phyloP scores from a whole-genome alignment of 53 echinoderm and acorn worm genomes.

The Paracentrotus lividus region DNA sequence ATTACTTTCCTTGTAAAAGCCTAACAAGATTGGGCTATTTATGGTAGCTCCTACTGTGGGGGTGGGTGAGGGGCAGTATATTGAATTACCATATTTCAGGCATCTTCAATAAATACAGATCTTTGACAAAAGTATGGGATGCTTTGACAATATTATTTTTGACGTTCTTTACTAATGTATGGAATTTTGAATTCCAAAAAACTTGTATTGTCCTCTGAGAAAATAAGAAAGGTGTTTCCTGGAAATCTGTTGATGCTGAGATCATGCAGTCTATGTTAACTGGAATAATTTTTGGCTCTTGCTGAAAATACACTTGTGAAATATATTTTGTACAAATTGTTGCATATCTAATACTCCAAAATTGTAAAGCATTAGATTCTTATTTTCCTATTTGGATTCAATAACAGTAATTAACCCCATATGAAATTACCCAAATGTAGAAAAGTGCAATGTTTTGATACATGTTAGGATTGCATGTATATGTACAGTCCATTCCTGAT shows the following conservation, averaged over 20 bases:
- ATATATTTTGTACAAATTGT: neutral
- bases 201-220: neutral
- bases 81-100: neutral
- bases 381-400: no score
- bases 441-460: neutral
- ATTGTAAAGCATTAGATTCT: neutral
- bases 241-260: neutral
- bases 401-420: neutral
- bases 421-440: neutral
- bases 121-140: neutral
- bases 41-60: no score
- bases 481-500: no score
- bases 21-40: no score
- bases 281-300: neutral
- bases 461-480: neutral
- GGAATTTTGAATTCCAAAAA: no score
- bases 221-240: neutral
- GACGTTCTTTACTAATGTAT: no score
- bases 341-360: neutral
- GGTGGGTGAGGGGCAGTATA: no score
- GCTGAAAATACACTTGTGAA: conserved; percentile 11
- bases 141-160: no score
- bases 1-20: no score
- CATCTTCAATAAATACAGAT: neutral
- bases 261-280: neutral